Conservation (phyloP, 2,113 vertebrate genomes). For the Chaenocephalus aceratus region DNA sequence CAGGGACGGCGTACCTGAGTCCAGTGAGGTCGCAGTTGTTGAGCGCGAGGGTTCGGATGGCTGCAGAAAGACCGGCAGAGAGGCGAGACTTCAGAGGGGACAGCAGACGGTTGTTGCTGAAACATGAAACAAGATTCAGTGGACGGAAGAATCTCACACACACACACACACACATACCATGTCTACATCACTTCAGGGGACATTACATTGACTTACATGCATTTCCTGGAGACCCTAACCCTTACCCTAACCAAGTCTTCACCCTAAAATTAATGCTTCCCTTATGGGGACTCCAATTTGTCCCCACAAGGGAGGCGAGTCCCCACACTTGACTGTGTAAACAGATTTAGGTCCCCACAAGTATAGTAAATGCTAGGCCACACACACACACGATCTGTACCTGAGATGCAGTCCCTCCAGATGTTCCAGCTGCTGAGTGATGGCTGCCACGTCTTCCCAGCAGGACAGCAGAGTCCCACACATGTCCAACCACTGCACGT, state of each 20-base stretch:
- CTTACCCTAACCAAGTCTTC: no score
- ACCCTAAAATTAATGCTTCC: no score
- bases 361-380: no score
- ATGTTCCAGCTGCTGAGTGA: conserved; percentile 84
- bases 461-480: conserved; percentile 86
- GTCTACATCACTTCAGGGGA: no score
- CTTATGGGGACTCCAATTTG: no score
- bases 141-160: neutral
- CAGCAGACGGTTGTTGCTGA: conserved; percentile 89
- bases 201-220: no score
- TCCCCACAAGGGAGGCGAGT: no score
- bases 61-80: conserved; percentile 78
- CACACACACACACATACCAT: no score
- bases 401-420: conserved; percentile 88
- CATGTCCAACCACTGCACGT: conserved; percentile 85
- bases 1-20: conserved; percentile 85
- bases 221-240: no score
- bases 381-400: conserved; percentile 67
- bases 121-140: neutral
- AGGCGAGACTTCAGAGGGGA: conserved; percentile 72
- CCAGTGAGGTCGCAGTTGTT: conserved; percentile 90
- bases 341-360: no score
- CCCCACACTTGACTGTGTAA: no score
- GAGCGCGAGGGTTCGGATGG: conserved; percentile 87
- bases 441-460: conserved; percentile 88